Conservation (phyloP, 2,888 invertebrate species). For the Phlogophora meticulosa region DNA sequence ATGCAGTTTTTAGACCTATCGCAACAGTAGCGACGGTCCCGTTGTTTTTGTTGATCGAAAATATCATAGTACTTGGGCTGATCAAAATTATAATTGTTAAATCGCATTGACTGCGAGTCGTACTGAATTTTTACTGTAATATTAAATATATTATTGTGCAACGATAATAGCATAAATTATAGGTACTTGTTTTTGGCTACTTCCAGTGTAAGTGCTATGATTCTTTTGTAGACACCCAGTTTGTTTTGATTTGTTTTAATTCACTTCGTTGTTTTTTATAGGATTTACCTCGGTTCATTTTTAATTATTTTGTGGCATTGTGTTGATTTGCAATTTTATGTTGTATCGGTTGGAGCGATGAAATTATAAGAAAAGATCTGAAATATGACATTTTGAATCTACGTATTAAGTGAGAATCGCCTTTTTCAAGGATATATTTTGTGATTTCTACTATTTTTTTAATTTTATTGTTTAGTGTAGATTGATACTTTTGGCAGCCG, state of each 20-base stretch:
- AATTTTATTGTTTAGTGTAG: constrained; percentile 62
- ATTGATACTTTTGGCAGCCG: constrained; percentile 53
- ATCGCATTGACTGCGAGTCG: constrained; percentile 54
- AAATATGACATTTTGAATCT: constrained; percentile 36
- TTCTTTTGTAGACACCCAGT: constrained; percentile 56
- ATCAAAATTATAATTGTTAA: constrained; percentile 70
- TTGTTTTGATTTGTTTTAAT: constrained; percentile 58
- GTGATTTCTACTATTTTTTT: constrained; percentile 63
- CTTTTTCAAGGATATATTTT: constrained; percentile 70
- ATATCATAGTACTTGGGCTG: constrained; percentile 75
- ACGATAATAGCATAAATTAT: constrained; percentile 48
- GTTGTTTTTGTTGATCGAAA: constrained; percentile 53
- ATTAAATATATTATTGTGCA: constrained; percentile 56
- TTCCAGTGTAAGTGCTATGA: constrained; percentile 75
- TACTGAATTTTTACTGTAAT: constrained; percentile 65
- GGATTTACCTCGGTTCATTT: constrained; percentile 49
- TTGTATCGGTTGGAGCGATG: constrained; percentile 39
- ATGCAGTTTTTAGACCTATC: constrained; percentile 56
- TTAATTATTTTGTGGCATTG: constrained; percentile 47
- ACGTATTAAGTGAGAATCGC: constrained; percentile 57
- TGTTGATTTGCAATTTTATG: constrained; percentile 38
- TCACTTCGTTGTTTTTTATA: constrained; percentile 40
- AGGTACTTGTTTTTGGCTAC: constrained; percentile 58
- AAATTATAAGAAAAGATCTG: constrained; percentile 38
- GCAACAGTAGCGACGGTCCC: constrained; percentile 41